phyloP scores from a whole-genome alignment of 2,797 vertebrate genomes.

The Pseudochirops corinnae region DNA sequence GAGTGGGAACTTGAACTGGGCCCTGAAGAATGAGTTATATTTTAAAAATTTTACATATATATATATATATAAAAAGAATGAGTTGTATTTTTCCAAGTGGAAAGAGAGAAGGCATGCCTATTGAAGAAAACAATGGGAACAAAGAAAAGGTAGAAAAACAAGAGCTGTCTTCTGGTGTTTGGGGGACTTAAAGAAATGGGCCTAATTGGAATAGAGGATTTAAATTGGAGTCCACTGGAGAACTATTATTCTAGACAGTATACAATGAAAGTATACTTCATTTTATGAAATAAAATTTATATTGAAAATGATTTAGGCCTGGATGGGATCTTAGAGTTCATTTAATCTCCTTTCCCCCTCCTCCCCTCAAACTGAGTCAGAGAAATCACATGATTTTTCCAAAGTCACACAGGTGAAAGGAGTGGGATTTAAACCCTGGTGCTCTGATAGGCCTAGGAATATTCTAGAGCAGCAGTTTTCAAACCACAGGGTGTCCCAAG shows the following conservation, averaged over 20 bases:
- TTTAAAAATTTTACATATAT: not conserved
- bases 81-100: not conserved
- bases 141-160: not conserved
- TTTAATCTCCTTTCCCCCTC: not conserved
- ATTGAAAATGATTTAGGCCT: not conserved
- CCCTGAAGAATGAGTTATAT: not conserved
- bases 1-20: not conserved
- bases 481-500: not conserved
- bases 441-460: not conserved
- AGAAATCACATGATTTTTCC: not conserved
- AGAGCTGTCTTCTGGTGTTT: not conserved
- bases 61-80: not conserved
- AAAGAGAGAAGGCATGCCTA: not conserved
- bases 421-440: not conserved
- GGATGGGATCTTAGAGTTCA: not conserved
- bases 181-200: not conserved
- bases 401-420: not conserved
- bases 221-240: not conserved
- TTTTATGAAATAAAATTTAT: not conserved
- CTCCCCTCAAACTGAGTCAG: not conserved
- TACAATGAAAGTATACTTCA: not conserved
- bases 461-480: not conserved
- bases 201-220: not conserved
- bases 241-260: not conserved
- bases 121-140: not conserved